Base-by-base conservation (phyloP, 2,797 vertebrate species). In the Gorsachius magnificus region DNA sequence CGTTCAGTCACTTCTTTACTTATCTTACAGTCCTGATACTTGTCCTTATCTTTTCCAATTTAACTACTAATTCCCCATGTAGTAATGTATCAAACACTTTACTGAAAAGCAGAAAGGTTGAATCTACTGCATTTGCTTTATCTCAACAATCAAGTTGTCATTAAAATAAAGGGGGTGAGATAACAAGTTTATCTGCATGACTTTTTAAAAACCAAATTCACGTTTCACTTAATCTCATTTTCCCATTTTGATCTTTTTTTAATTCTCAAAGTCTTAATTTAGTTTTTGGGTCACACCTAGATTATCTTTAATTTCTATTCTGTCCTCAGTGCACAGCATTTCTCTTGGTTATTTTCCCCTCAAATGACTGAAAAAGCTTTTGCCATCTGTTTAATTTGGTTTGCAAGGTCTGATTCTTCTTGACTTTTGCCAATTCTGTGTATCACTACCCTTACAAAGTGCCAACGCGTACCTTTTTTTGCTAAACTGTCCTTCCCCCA, bases 31-130 rank as follows among this genome's bases (percentile, higher is more conserved):
- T 81, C 50, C 64, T 92, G 41, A 78, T 83, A 89, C 78, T 96
- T 85, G 87, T 35, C 61, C 75, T 93, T 92, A 94, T 96, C 50
- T 92, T 96, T 96, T 95, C 75, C 84, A 96, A 95, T 94, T 97
- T 97, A 95, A 89, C 75, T 85, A 94, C 82, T 92, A 95, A 96
- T 93, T 94, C 87, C 95, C 95, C 65, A 81, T 54, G 64, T 54
- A 94, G 64, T 65, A 95, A 92, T 21, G 46, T 46, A 92, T 50
- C 48, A 76, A 87, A 75, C 2, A 11, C 29, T 86, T 78, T 83
- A 71, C 41, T 65, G 46, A 93, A 85, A 48, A 83, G 60, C 41
- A 91, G 64, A 70, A 80, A 91, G 35, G 60, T 75, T 92, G 75
- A 92, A 50, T 79, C 58, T 45, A 45, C 36, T 60, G 54, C 66